Conservation (phyloP, 2,797 vertebrate genomes). For the Microchirus variegatus region DNA sequence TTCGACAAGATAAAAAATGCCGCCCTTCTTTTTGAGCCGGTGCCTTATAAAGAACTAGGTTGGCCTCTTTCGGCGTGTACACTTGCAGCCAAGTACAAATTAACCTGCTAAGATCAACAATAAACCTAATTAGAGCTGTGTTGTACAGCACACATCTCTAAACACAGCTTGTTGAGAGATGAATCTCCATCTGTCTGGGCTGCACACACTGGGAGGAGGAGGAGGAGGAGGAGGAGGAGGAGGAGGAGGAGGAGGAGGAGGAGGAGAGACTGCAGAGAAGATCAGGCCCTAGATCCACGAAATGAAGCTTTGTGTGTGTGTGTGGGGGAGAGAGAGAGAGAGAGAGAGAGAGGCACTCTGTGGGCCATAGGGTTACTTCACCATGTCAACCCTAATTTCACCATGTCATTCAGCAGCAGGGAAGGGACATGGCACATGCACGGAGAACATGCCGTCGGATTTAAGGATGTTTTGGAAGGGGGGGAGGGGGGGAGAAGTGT, state of each 20-base stretch:
- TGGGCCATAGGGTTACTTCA: constrained; percentile 56
- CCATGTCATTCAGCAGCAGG: constrained; percentile 54
- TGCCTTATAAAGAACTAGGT: constrained; percentile 53
- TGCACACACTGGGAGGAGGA: constrained; percentile 38
- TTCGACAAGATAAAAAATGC: constrained; percentile 47
- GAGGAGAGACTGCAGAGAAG: constrained; percentile 38
- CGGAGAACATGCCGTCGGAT: constrained; percentile 46
- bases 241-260: too few species aligned
- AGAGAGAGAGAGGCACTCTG: constrained; percentile 20
- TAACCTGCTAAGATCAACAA: constrained; percentile 80
- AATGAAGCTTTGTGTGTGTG: constrained; percentile 12
- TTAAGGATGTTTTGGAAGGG: constrained; percentile 25
- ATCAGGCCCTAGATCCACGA: constrained; percentile 50
- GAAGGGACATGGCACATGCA: constrained; percentile 59
- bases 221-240: too few species aligned
- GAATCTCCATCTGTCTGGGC: constrained; percentile 78
- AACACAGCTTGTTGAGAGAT: constrained; percentile 79
- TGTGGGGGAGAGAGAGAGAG: neutral
- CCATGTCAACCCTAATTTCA: constrained; percentile 58
- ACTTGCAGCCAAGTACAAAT: constrained; percentile 77
- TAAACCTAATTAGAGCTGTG: constrained; percentile 79
- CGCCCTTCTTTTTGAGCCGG: constrained; percentile 25
- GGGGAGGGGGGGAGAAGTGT: constrained; percentile 16
- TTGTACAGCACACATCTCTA: constrained; percentile 73
- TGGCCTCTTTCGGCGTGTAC: constrained; percentile 65